Base-by-base conservation (phyloP, 2,888 invertebrate species). In the Coronaproctus castanopsis region DNA sequence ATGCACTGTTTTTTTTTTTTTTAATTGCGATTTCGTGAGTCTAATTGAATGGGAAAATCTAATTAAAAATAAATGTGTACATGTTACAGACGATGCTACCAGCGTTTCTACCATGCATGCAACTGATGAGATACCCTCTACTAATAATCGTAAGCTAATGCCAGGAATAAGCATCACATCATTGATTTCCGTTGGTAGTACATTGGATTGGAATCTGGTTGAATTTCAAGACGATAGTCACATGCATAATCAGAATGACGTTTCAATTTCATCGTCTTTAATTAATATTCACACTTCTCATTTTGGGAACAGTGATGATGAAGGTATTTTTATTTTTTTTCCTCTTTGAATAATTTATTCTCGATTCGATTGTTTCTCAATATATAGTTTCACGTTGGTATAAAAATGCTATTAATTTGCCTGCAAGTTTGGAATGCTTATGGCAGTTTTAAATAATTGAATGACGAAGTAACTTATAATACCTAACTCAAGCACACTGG, bases 301-400 rank as follows among this genome's bases (percentile, higher is more conserved):
- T 52, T 59, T 59, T 52, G 59, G 55, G 2, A 59, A 59, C 24
- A 59, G 59, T 24, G 59, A 59, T 23, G 57, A 57, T 22, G 57
- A 57, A 21, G 57, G 57, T 56, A n/a, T 2, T 49, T 56, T 5
- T 18, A 8, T 2, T 2, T 14, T 56, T 20, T 24, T 24, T 55
- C 48, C n/a, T 36, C n/a, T 21, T 48, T 24, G 14, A 52, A 22
- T 20, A 53, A 53, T 21, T 53, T n/a, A n/a, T n/a, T n/a, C n/a
- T n/a, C n/a, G n/a, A n/a, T n/a, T n/a, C n/a, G n/a, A n/a, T n/a
- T n/a, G n/a, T n/a, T n/a, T n/a, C n/a, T n/a, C n/a, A n/a, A n/a
- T n/a, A n/a, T n/a, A n/a, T n/a, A n/a, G n/a, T n/a, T n/a, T n/a
- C n/a, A n/a, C n/a, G n/a, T n/a, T n/a, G n/a, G n/a, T n/a, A n/a